phyloP scores from a whole-genome alignment of 2,113 vertebrate genomes.

The Mungos mungo region DNA sequence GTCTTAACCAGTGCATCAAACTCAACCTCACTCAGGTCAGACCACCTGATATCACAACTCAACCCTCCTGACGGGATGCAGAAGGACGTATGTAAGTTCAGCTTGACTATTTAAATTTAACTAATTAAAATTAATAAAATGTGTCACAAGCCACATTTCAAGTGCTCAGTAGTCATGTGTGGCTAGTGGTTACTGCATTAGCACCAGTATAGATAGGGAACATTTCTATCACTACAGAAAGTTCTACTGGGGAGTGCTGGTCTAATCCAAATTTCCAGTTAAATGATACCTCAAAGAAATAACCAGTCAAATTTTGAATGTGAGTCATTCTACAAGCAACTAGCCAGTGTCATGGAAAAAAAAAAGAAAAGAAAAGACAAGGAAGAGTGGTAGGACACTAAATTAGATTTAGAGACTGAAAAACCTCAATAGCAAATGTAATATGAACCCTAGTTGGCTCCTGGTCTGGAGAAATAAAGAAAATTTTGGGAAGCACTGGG shows the following conservation, averaged over 20 bases:
- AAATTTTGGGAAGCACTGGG: not conserved
- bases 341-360: not conserved
- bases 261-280: slow-evolving; percentile 3
- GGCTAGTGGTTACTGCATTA: not conserved
- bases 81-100: not conserved
- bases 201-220: not conserved
- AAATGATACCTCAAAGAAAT: slow-evolving; percentile 6
- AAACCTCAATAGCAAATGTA: not conserved
- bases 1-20: not conserved
- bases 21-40: not conserved
- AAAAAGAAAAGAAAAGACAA: not conserved
- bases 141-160: not conserved
- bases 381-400: not conserved
- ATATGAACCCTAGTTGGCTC: not conserved
- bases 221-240: not conserved
- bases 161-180: not conserved
- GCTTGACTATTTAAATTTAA: not conserved
- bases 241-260: not conserved
- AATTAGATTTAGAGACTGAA: not conserved
- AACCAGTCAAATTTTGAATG: slow-evolving; percentile 24
- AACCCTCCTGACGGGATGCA: not conserved
- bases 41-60: not conserved
- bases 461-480: slow-evolving; percentile 16
- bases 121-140: not conserved
- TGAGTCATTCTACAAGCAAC: not conserved